Evolutionary conservation across 2,113 vertebrate genomes (phyloP), one percentile per base, ranked within the genome.

Genomic region (Meriones unguiculatus): DNA sequence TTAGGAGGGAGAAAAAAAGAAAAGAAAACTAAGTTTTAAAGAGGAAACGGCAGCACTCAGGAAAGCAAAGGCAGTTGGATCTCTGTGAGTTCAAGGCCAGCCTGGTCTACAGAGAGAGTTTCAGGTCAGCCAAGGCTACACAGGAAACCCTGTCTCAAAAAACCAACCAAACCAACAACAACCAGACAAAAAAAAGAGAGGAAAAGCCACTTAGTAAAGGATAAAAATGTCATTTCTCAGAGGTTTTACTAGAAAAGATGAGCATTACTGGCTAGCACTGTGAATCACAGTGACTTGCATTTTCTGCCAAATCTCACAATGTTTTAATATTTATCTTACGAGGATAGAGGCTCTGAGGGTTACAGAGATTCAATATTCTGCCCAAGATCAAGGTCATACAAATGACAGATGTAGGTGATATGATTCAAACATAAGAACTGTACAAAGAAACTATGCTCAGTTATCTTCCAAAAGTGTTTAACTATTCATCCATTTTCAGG

Each of bases 401-500:
- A 30, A n/a, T 81, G 67, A 12, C 30, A 64, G 54, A 52, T 64
- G 11, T 32, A 11, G 88, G 38, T n/a, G 50, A 95, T 2, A 90
- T 38, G 94, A 95, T 35, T 95, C 54, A 95, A 89, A 91, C 14
- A 91, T 4, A 87, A 78, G 35, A 88, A 90, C 7, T 67, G 3
- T 41, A 54, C 70, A 72, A 95, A 96, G 67, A 94, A 32, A 91
- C 59, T 93, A 41, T 64, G 35, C 73, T 94, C 65, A 95, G n/a
- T 95, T 69, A 86, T 75, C 54, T 94, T 92, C 54, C 25, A 95
- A 95, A 95, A 77, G 62, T 38, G 82, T 65, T 73, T 94, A 75
- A n/a, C 13, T 92, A 85, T 72, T 67, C 80, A 90, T 46, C 50
- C 82, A 89, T 2, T 91, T n/a, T 80, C 59, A 86, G 32, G 8